These are phyloP conservation scores for Larimichthys crocea DNA, from an alignment of 2,113 vertebrate genomes.

Conservation along the genomic window DNA sequence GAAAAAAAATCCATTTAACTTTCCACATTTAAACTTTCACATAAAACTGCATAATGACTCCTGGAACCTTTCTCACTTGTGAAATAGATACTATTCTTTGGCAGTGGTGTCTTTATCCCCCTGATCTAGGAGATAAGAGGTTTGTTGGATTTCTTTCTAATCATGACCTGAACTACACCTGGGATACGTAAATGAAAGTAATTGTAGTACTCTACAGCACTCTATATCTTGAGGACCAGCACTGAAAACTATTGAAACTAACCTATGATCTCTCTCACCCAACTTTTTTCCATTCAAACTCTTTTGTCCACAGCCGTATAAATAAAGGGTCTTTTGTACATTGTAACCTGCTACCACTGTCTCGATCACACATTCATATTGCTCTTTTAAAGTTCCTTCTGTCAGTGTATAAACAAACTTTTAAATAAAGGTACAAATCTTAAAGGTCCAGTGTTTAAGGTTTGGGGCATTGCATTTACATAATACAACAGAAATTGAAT, in stretches of 20 bases:
- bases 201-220: not conserved
- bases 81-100: conserved; percentile 11
- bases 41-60: conserved; percentile 13
- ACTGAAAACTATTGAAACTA: not conserved
- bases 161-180: conserved; percentile 6
- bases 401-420: too few relatives aligned
- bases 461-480: too few relatives aligned
- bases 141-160: conserved; percentile 31
- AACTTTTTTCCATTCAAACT: not conserved
- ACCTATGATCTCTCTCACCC: not conserved
- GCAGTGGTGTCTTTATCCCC: conserved; percentile 1
- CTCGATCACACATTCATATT: not conserved
- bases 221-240: not conserved
- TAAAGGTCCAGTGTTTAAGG: too few relatives aligned
- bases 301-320: not conserved
- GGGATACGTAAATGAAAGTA: not conserved
- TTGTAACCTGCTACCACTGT: not conserved
- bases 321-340: not conserved
- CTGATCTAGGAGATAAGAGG: conserved; percentile 15
- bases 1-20: conserved; percentile 3
- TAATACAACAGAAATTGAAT: too few relatives aligned
- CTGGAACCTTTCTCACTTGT: conserved; percentile 8
- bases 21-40: conserved; percentile 25
- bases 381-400: too few relatives aligned
- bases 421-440: too few relatives aligned